These are phyloP conservation scores for Takifugu bimaculatus DNA, from an alignment of 2,113 vertebrate species.

Conservation along the genomic window DNA sequence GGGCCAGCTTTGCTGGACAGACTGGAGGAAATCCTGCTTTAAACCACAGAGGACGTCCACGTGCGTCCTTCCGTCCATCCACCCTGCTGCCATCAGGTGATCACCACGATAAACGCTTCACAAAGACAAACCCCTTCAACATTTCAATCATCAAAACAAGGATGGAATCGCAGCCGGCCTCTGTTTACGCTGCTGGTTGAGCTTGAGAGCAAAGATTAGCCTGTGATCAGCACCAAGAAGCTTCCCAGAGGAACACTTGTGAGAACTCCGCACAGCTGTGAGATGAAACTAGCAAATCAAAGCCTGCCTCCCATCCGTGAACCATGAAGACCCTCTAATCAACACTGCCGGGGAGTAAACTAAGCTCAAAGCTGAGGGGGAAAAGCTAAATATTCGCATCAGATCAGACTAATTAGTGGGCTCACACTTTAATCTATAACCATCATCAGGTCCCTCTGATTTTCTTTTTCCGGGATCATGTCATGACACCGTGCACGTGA, in stretches of 20 bases:
- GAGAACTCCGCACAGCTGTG: background rate
- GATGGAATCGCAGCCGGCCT: slow-evolving; percentile 24
- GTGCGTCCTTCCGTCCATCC: slow-evolving; percentile 23
- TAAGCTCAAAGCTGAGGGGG: slow-evolving; percentile 52
- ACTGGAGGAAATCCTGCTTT: slow-evolving; percentile 69
- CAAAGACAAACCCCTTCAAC: slow-evolving; percentile 23
- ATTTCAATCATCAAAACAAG: slow-evolving; percentile 18
- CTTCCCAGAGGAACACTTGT: background rate
- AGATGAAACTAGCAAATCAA: background rate
- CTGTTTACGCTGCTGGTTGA: slow-evolving; percentile 27
- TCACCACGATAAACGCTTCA: slow-evolving; percentile 12
- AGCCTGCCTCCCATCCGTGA: background rate
- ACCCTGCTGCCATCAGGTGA: slow-evolving; percentile 39
- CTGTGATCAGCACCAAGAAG: background rate
- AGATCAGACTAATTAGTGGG: slow-evolving; percentile 34
- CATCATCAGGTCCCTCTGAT: slow-evolving; percentile 24
- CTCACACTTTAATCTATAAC: background rate
- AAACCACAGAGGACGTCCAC: slow-evolving; percentile 56
- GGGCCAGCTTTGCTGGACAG: slow-evolving; percentile 7
- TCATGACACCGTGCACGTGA: too few species aligned
- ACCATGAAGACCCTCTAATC: background rate
- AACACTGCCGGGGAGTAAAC: slow-evolving; percentile 23
- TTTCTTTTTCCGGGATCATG: slow-evolving; percentile 13
- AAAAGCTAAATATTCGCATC: slow-evolving; percentile 39
- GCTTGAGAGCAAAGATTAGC: slow-evolving; percentile 14